These are phyloP conservation scores for Epistrophe grossulariae DNA, from an alignment of 2,888 invertebrate genomes.

Conservation along the genomic window DNA sequence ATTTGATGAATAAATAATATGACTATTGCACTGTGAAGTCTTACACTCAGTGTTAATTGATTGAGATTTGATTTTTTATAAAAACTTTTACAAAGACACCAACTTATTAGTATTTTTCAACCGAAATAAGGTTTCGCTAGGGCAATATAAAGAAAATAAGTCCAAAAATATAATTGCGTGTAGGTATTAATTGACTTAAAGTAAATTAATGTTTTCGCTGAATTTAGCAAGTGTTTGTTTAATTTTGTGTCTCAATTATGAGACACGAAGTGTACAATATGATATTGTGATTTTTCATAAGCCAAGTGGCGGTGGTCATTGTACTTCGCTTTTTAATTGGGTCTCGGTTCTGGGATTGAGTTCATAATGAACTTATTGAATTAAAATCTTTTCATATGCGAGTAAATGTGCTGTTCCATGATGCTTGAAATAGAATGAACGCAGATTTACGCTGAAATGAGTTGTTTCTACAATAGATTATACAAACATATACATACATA, in stretches of 20 bases:
- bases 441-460: background rate
- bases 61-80: background rate
- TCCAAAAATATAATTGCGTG: too few relatives aligned
- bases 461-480: background rate
- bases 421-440: background rate
- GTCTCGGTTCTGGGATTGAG: background rate
- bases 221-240: too few relatives aligned
- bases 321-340: background rate
- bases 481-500: too few relatives aligned
- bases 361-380: background rate
- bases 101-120: too few relatives aligned
- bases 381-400: background rate
- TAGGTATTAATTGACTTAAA: too few relatives aligned
- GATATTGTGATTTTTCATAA: background rate
- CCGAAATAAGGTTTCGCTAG: too few relatives aligned
- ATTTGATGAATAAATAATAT: background rate
- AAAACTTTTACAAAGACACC: too few relatives aligned
- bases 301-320: conserved; percentile 3
- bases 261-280: background rate
- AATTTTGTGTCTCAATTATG: background rate
- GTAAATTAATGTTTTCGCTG: too few relatives aligned
- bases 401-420: background rate
- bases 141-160: too few relatives aligned
- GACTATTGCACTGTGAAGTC: background rate
- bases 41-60: background rate